Base-by-base conservation (phyloP, 2,797 vertebrate species). In the Champsocephalus esox region DNA sequence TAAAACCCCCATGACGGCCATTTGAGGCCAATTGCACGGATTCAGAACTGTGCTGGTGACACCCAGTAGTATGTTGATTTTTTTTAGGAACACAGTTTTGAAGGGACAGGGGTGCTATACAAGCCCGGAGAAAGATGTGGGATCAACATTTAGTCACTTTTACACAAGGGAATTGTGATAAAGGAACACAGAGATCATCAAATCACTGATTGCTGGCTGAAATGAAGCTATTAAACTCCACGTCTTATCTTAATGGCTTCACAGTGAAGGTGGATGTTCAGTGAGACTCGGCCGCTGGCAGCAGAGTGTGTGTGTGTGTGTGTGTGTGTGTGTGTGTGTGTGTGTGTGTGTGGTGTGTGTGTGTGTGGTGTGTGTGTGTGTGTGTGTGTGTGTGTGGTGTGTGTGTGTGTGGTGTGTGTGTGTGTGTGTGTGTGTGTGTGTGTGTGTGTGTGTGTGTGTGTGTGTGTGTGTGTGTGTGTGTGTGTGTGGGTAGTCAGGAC, bases 161-260 rank as follows among this genome's bases (percentile, higher is more conserved):
- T 43, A 44, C 48, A 59, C 12, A 5, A 74, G 62, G 38, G 65
- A 57, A 60, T 57, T 61, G 62, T 74, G 63, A 79, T 72, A 51
- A 75, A 79, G 50, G 32, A 41, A 73, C 79, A 64, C 32, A 0
- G 8, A 77, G 67, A 81, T 71, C 67, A 81, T 85, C 66, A 71
- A 8, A 41, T 55, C 17, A 1, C 66, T 80, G 66, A 81, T 70
- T 64, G 66, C 44, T 41, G 12, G 57, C 48, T 58, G 75, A 75
- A 78, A 77, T 66, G 60, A 83, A 58, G 51, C 66, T 74, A 80
- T 87, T 85, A 83, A 83, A 88, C 83, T 58, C 52, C 57, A 13
- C 8, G 48, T 82, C 82, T 87, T 84, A 88, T 87, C 79, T 82
- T 81, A 87, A 87, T 76, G 65, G 76, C 71, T 81, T 85, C 58